Conservation (phyloP, 2,113 vertebrate species). For the Mus pahari region DNA sequence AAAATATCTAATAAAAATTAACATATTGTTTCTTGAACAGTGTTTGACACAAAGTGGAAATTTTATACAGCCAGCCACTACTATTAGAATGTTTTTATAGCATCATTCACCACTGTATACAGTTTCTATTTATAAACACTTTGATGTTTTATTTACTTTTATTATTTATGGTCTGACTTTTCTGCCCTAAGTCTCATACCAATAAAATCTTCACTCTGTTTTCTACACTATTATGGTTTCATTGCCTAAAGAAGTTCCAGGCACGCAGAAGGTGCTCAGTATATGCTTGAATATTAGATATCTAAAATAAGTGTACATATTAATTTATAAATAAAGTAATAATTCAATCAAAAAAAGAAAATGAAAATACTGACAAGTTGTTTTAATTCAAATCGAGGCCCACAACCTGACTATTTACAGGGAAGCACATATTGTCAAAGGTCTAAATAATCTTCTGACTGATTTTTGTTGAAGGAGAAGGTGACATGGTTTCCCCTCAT, state of each 20-base stretch:
- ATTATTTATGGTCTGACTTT: background rate
- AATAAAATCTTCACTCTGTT: background rate
- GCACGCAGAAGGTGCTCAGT: background rate
- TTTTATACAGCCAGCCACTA: background rate
- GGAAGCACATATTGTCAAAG: background rate
- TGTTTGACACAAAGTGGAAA: background rate
- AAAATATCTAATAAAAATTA: background rate
- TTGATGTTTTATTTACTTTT: slow-evolving; percentile 28
- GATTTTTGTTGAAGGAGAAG: slow-evolving; percentile 16
- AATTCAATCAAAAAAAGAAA: slow-evolving; percentile 4
- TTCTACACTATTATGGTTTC: background rate
- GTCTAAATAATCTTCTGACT: background rate
- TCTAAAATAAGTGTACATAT: background rate
- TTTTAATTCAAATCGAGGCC: slow-evolving; percentile 17
- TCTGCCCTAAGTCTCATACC: background rate
- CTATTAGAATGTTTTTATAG: background rate
- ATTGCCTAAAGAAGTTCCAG: background rate
- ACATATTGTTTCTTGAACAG: background rate
- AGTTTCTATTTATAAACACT: background rate
- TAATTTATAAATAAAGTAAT: background rate
- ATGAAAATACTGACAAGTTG: background rate
- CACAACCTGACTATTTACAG: slow-evolving; percentile 9
- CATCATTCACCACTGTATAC: background rate
- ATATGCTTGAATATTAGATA: slow-evolving; percentile 6
- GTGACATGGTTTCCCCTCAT: background rate